Percentiles rank a stretch among this genome's conserved stretches.
phyloP scores from a whole-genome alignment of 1,140 invertebrate species.

The Calephelis nemesis region DNA sequence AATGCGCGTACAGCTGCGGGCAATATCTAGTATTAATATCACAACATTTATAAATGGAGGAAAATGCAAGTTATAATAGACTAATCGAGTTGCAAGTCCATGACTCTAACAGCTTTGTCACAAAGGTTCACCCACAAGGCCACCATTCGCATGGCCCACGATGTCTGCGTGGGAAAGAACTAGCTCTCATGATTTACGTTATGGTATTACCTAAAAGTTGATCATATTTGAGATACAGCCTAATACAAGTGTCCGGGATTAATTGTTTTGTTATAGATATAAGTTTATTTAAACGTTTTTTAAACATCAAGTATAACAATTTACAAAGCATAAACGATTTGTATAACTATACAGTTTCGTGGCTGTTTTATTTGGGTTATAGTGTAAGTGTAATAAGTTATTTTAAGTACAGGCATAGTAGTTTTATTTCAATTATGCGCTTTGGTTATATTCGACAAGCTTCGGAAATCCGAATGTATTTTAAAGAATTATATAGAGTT shows the following conservation, averaged over 20 bases:
- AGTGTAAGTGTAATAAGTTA: too few species aligned
- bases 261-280: background rate
- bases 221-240: background rate
- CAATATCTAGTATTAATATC: background rate
- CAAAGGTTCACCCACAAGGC: slow-evolving; percentile 59
- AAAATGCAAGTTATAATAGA: slow-evolving; percentile 36
- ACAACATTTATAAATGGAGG: slow-evolving; percentile 27
- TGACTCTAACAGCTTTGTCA: slow-evolving; percentile 53
- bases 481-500: too few species aligned
- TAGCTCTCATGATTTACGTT: slow-evolving; percentile 29
- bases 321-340: too few species aligned
- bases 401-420: too few species aligned
- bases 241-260: background rate
- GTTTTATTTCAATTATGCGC: too few species aligned
- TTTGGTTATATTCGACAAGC: too few species aligned
- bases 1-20: too few species aligned
- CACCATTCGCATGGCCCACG: slow-evolving; percentile 28
- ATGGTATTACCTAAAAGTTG: slow-evolving; percentile 8
- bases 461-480: too few species aligned
- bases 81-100: slow-evolving; percentile 40
- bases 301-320: too few species aligned
- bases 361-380: too few species aligned
- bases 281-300: too few species aligned
- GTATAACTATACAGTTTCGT: too few species aligned
- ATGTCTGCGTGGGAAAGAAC: slow-evolving; percentile 53